Percentiles rank a stretch among this genome's conserved stretches.
These are phyloP conservation scores for Pteruthius melanotis DNA, from an alignment of 2,113 vertebrate genomes.

Conservation along the genomic window DNA sequence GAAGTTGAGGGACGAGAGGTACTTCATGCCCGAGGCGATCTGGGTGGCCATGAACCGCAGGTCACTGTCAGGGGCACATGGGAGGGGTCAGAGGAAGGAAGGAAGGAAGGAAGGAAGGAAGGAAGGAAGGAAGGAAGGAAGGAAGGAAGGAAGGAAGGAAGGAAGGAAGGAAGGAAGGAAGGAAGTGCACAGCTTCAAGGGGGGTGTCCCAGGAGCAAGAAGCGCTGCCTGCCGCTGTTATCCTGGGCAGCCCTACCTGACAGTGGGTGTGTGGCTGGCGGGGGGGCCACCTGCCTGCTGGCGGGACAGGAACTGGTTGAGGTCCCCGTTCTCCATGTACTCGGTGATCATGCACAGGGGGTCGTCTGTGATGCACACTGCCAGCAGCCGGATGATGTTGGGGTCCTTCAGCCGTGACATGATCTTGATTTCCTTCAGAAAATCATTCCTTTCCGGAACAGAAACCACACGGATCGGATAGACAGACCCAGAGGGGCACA, in stretches of 20 bases:
- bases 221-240: background rate
- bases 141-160: too few species aligned
- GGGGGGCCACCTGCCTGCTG: constrained; percentile 72
- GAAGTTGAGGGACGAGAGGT: constrained; percentile 94
- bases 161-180: background rate
- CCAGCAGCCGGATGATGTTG: constrained; percentile 93
- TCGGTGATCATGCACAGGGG: constrained; percentile 98
- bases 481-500: background rate
- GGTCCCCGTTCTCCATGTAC: constrained; percentile 98
- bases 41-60: constrained; percentile 89
- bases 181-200: accelerated
- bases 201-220: background rate
- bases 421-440: constrained; percentile 98
- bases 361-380: constrained; percentile 88
- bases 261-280: constrained; percentile 45
- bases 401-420: constrained; percentile 95
- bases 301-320: constrained; percentile 95
- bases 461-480: constrained; percentile 18
- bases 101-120: background rate
- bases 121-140: background rate
- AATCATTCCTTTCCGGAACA: constrained; percentile 87
- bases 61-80: background rate
- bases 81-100: background rate
- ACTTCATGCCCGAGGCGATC: constrained; percentile 96
- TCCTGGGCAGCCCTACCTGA: constrained; percentile 72